Evolutionary conservation across 2,113 vertebrate species (phyloP).

Genomic region (Vanacampus margaritifer): DNA sequence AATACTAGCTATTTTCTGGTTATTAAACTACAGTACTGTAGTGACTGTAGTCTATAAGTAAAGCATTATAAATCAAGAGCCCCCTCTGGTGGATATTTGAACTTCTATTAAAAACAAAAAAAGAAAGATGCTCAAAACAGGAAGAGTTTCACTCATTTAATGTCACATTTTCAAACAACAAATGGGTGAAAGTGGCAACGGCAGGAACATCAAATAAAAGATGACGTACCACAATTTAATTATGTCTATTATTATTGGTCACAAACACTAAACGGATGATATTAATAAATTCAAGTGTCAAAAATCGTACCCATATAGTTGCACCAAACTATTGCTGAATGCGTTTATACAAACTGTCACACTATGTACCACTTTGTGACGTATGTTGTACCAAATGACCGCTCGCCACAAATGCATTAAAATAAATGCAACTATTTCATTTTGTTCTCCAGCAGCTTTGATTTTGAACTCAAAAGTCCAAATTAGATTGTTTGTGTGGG

Average conservation of each 20-base stretch:
- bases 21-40: no score
- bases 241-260: neutral
- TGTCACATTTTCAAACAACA: neutral
- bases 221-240: neutral
- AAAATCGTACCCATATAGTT: neutral
- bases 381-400: neutral
- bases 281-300: conserved; percentile 2
- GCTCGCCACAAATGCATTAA: neutral
- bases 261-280: neutral
- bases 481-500: neutral
- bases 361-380: neutral
- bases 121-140: neutral
- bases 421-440: neutral
- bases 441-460: neutral
- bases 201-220: neutral
- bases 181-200: neutral
- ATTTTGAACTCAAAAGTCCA: neutral
- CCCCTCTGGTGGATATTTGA: conserved; percentile 4
- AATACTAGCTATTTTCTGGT: no score
- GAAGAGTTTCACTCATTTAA: neutral
- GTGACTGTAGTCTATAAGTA: neutral
- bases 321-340: neutral
- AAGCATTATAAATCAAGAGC: neutral
- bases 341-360: no score
- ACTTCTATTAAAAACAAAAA: neutral